Evolutionary conservation across 2,797 vertebrate genomes (phyloP), one percentile per base, ranked within the genome.

Genomic region (Chaetophractus vellerosus): DNA sequence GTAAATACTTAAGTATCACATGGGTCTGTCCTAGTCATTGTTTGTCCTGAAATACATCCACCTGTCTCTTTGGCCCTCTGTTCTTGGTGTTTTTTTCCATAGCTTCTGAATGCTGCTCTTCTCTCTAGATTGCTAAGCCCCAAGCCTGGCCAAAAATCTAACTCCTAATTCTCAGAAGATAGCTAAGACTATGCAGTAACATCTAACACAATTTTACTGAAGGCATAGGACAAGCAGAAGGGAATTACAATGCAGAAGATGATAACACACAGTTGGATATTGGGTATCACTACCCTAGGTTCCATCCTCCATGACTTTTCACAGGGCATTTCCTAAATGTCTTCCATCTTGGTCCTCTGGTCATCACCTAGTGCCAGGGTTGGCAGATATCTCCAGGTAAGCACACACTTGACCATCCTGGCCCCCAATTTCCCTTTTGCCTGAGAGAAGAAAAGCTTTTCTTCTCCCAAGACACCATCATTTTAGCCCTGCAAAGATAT

Each of bases 401-500:
- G 23, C n/a, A 0, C 16, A 3, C 33, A 21, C 80, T 91, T 90
- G 45, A 28, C 36, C 69, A 31, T 41, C 69, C 41, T 76, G 26
- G 36, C 31, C 24, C 24, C 52, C 31, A 84, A 52, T 6, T 66
- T 63, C 80, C 41, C 38, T 41, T 95, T 71, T 68, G 48, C 31
- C 45, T 63, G 24, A 80, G 2, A 23, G n/a, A 92, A 95, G 50
- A 82, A 81, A 92, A 38, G 2, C 2, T 38, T 88, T 82, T 88
- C 66, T 90, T 88, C 5, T 24, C 66, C 23, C 8, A 88, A 69
- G 52, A 88, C 28, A 83, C 15, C 33, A 45, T 45, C 36, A 93
- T 28, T 64, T 63, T 55, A 90, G 36, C 61, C 48, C 88, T 88
- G 21, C 52, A 94, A 92, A 80, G n/a, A 26, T 81, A 2, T 80